A percentile compares a stretch with the other conserved stretches of the same genome.
Conservation (phyloP, 2,797 vertebrate species). For the Chanos chanos region DNA sequence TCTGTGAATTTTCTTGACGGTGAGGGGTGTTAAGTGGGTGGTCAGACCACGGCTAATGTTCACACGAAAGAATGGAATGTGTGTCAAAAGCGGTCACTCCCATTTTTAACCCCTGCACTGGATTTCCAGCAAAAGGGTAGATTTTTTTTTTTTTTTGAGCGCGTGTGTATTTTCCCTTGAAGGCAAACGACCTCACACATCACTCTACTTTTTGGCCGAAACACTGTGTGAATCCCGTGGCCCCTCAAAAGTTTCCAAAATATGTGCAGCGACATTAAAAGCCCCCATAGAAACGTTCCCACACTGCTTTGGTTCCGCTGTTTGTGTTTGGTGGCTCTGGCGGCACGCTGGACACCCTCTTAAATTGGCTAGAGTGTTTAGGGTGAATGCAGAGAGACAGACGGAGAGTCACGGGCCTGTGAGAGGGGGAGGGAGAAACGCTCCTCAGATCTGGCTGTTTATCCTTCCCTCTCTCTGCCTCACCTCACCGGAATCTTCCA, state of each 20-base stretch:
- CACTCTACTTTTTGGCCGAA: constrained; percentile 39
- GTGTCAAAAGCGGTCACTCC: constrained; percentile 7
- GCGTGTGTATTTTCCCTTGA: constrained; percentile 41
- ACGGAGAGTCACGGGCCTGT: constrained; percentile 2
- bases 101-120: constrained; percentile 1
- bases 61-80: constrained; percentile 28
- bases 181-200: constrained; percentile 33
- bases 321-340: constrained; percentile 2
- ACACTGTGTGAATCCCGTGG: neutral
- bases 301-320: neutral
- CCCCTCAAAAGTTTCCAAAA: too few species aligned
- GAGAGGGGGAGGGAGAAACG: constrained; percentile 9
- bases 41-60: constrained; percentile 39
- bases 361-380: constrained; percentile 31
- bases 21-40: constrained; percentile 41
- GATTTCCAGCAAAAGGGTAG: constrained; percentile 29
- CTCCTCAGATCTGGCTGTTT: constrained; percentile 19
- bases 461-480: constrained; percentile 24
- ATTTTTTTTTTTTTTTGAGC: too few species aligned
- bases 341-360: neutral
- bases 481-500: constrained; percentile 16
- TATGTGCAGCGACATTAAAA: neutral
- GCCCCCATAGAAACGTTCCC: constrained; percentile 1
- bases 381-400: constrained; percentile 7
- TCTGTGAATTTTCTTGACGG: constrained; percentile 44